Evolutionary conservation across 23 tunicate species (phyloP).

Genomic region (Trididemnum nubilum): DNA sequence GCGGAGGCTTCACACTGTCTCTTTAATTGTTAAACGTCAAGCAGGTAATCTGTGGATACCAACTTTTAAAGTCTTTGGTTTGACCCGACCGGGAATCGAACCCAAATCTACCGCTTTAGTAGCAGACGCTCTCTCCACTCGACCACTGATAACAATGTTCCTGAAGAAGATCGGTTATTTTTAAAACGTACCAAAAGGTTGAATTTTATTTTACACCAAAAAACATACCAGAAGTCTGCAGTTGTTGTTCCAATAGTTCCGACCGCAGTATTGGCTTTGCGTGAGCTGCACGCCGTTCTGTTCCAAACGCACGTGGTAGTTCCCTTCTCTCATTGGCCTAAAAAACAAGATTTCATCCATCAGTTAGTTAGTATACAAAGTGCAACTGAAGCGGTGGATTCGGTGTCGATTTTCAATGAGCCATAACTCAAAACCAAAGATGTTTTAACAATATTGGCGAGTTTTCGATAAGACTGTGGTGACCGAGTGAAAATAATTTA

Average conservation of each 20-base stretch:
- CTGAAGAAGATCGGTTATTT: neutral
- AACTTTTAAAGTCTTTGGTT: neutral
- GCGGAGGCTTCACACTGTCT: too few relatives aligned
- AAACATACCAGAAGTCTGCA: slow-evolving; percentile 33
- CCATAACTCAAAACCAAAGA: too few relatives aligned
- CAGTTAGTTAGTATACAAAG: too few relatives aligned
- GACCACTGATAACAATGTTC: neutral
- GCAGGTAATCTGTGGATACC: too few relatives aligned
- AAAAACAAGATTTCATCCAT: too few relatives aligned
- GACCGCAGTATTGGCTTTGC: slow-evolving; percentile 20
- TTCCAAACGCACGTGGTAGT: slow-evolving; percentile 42
- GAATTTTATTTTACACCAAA: neutral
- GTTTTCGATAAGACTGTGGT: too few relatives aligned
- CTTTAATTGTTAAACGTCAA: too few relatives aligned
- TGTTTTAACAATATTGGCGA: too few relatives aligned
- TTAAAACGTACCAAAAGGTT: neutral
- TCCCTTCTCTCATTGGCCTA: slow-evolving; percentile 46
- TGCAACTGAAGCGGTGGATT: neutral
- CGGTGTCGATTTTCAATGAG: too few relatives aligned
- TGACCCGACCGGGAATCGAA: neutral
- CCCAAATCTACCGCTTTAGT: neutral
- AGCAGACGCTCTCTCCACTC: neutral
- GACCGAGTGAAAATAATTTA: neutral
- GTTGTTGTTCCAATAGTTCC: neutral
- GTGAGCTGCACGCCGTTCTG: slow-evolving; percentile 31